phyloP scores from a whole-genome alignment of 2,888 invertebrate species.

The Phyto melanocephala region DNA sequence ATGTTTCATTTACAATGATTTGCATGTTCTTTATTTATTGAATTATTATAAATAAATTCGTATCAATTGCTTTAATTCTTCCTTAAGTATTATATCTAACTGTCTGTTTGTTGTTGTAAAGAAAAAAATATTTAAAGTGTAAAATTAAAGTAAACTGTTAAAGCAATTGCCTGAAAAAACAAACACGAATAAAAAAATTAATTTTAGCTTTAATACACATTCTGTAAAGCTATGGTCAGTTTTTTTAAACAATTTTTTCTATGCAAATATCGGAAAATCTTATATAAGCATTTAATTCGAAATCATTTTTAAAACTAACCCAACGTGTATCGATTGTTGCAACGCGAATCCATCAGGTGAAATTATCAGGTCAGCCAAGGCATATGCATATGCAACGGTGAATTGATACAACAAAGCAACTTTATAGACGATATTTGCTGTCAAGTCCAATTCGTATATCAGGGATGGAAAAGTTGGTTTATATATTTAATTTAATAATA shows the following conservation, averaged over 20 bases:
- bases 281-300: not conserved
- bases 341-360: no score
- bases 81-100: conserved; percentile 17
- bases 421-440: no score
- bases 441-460: no score
- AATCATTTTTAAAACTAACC: no score
- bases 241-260: not conserved
- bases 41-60: conserved; percentile 25
- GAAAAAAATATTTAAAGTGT: not conserved
- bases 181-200: no score
- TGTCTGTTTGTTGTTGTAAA: conserved; percentile 24
- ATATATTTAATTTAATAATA: no score
- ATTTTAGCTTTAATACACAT: no score
- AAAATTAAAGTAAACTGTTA: not conserved
- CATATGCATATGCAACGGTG: no score
- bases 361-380: no score
- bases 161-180: conserved; percentile 11
- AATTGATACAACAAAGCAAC: no score
- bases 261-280: not conserved
- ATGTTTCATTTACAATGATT: conserved; percentile 17
- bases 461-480: no score
- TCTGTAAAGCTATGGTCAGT: not conserved
- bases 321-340: no score
- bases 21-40: conserved; percentile 62
- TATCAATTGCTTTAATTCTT: conserved; percentile 61